Base-by-base conservation (phyloP, 2,797 vertebrate species). In the Falco biarmicus region DNA sequence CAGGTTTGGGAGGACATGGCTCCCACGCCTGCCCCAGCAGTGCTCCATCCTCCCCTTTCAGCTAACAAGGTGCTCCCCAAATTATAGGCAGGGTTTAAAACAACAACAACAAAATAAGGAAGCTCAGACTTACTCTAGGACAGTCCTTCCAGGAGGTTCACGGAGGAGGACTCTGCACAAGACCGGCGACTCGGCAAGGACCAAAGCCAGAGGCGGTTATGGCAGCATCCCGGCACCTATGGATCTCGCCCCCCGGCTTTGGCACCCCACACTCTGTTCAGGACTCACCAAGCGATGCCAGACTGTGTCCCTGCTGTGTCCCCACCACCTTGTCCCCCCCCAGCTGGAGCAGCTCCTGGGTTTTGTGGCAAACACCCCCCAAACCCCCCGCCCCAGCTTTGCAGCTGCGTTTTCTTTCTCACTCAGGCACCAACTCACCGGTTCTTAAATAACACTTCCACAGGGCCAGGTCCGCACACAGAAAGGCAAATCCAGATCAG, bases 41-140 rank as follows among this genome's bases (percentile, higher is more conserved):
- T 1, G 28, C 18, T 63, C n/a, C 66, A 53, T n/a, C 68, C 75
- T 73, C 57, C 66, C 37, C 32, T 83, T 65, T n/a, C 59, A 28
- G 22, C 63, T 19, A 53, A 31, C 2, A 2, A 57, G 54, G 28
- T 54, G 15, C 51, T 80, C 57, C 71, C 24, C 34, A 29, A 15
- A 29, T 43, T 20, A 21, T 0, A 1, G 71, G 41, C 65, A 63
- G 34, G 12, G 25, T 84, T 78, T 68, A 64, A 63, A 81, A 39
- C 19, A 37, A 37, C 34, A 37, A 34, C 34, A 37, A 53, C 64
- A 61, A 11, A 41, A 65, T 43, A 66, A 66, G 14, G 19, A 69
- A 79, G 74, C 87, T 73, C 69, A 21, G 77, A 92, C 81, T 94
- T 92, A 88, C 86, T 94, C 90, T 24, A 84, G 86, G 84, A 56